These are phyloP conservation scores for Plagodis dolabraria DNA, from an alignment of 2,888 invertebrate genomes.

Conservation along the genomic window DNA sequence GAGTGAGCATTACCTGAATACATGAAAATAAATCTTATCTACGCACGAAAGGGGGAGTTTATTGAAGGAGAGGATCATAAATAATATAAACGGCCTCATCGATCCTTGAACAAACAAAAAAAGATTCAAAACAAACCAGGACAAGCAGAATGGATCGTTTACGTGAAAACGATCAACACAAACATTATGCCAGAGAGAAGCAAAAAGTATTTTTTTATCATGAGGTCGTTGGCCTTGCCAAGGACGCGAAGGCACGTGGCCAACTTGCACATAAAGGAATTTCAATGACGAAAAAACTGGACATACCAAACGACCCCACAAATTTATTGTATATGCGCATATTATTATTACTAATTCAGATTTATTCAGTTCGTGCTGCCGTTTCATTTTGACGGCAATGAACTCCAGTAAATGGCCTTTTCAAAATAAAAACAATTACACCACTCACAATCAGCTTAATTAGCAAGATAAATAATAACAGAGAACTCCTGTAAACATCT, in stretches of 20 bases:
- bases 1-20: conserved; percentile 16
- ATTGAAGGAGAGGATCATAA: conserved; percentile 48
- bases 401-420: too few species aligned
- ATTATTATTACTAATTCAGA: conserved; percentile 16
- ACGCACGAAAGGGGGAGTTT: conserved; percentile 33
- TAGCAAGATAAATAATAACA: too few species aligned
- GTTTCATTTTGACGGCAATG: conserved; percentile 8
- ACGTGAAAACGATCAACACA: conserved; percentile 81
- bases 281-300: conserved; percentile 58
- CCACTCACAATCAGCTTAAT: too few species aligned
- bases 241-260: conserved; percentile 79
- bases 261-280: conserved; percentile 56
- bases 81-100: conserved; percentile 63
- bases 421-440: too few species aligned
- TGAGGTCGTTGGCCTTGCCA: conserved; percentile 75
- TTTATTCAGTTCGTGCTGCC: conserved; percentile 18
- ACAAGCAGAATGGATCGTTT: conserved; percentile 61
- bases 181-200: conserved; percentile 69
- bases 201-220: conserved; percentile 68
- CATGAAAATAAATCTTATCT: conserved; percentile 26
- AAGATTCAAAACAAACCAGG: conserved; percentile 60
- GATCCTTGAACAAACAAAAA: conserved; percentile 53
- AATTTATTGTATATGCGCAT: conserved; percentile 21
- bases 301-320: conserved; percentile 35
- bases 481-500: too few species aligned